phyloP scores from a whole-genome alignment of 2,113 vertebrate species.

The Rhabdomys dilectus region DNA sequence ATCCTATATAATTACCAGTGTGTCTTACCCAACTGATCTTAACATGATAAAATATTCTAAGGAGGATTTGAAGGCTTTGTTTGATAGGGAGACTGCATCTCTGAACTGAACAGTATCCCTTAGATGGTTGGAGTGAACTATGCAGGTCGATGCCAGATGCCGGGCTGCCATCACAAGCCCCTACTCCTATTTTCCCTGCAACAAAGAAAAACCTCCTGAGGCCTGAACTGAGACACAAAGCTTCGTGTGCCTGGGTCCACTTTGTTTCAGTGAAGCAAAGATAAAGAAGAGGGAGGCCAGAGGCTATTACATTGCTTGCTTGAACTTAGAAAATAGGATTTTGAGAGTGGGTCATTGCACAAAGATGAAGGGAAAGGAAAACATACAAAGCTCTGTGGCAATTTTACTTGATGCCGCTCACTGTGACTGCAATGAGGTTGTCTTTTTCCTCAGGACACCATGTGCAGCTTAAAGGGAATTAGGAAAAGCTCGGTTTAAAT shows the following conservation, averaged over 20 bases:
- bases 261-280: slow-evolving; percentile 52
- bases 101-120: not conserved
- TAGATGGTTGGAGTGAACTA: not conserved
- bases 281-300: slow-evolving; percentile 37
- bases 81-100: not conserved
- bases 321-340: slow-evolving; percentile 72
- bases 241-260: not conserved
- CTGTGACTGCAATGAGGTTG: not conserved
- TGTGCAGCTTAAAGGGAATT: not conserved
- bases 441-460: not conserved
- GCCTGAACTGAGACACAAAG: not conserved
- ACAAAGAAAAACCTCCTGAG: not conserved
- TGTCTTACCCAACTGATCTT: not conserved
- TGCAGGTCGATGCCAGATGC: not conserved
- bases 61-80: not conserved
- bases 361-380: slow-evolving; percentile 64
- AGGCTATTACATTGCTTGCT: slow-evolving; percentile 64
- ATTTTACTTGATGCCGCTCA: not conserved
- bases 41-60: not conserved
- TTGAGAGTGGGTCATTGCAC: slow-evolving; percentile 65
- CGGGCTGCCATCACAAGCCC: not conserved
- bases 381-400: not conserved
- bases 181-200: not conserved
- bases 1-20: not conserved
- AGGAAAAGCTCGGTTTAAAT: not conserved